Evolutionary conservation across 2,888 invertebrate species (phyloP), one percentile per base, ranked within the genome.

Genomic region (Notodromas monacha): DNA sequence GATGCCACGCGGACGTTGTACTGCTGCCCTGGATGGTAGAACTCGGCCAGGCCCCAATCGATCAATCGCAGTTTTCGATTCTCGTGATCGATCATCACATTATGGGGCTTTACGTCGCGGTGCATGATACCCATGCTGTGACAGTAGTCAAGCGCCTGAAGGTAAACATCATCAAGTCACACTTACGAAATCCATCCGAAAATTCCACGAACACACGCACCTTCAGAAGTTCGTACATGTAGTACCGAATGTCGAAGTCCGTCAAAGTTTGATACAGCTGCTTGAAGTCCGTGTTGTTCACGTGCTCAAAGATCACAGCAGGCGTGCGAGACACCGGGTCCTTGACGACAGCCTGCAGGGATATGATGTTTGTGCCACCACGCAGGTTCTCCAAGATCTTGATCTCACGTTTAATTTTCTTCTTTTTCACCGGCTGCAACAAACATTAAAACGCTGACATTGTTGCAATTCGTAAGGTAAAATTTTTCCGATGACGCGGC

Each of bases 91-190:
- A n/a, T n/a, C n/a, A 96, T 96, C 38, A 99, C 92, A 57, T 99
- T 96, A 56, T 99, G 96, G 45, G 96, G 96, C 57, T 96, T 96
- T 34, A 96, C 92, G 59, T 96, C 96, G 55, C 92, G 54, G 46
- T 96, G 96, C 96, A 96, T 96, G 47, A 96, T 92, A 45, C 96
- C 96, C 86, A 89, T 86, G 60, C 89, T 89, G 58, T 96, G 96
- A 61, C 92, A 96, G 54, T 81, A 99, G 56, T 96, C 92, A 55
- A 99, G 60, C 43, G 92, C 68, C 61, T 64, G 44, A 2, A 40
- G 37, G 35, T 36, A 34, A n/a, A n/a, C n/a, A n/a, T n/a, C n/a
- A n/a, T n/a, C n/a, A n/a, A n/a, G n/a, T n/a, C n/a, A n/a, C n/a
- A n/a, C n/a, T n/a, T n/a, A n/a, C n/a, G n/a, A n/a, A n/a, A n/a